Percentiles rank a stretch among this genome's conserved stretches.
These are phyloP conservation scores for Tribolium castaneum DNA, from an alignment of 1,140 invertebrate genomes.

Conservation along the genomic window DNA sequence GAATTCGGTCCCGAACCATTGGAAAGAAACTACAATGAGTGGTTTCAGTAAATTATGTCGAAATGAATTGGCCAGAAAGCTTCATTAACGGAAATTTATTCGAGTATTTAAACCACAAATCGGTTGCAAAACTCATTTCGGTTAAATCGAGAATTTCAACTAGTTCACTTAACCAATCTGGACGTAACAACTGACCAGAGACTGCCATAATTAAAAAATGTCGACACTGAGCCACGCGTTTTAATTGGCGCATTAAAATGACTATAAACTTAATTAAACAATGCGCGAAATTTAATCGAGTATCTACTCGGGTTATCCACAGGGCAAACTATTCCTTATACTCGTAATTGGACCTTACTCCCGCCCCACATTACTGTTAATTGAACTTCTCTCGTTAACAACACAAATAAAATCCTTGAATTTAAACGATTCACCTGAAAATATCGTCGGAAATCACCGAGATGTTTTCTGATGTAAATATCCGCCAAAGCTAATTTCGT, in stretches of 20 bases:
- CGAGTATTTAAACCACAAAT: conserved; percentile 6
- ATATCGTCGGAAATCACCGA: neutral
- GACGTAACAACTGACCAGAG: neutral
- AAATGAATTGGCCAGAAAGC: neutral
- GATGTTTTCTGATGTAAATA: neutral
- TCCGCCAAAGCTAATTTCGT: neutral
- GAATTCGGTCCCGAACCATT: no score
- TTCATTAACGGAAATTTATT: conserved; percentile 14
- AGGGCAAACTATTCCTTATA: conserved; percentile 15
- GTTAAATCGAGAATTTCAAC: neutral
- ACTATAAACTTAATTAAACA: conserved; percentile 33
- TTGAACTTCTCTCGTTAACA: no score
- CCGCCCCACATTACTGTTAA: neutral
- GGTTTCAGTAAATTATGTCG: neutral
- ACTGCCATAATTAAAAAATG: neutral
- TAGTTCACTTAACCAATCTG: neutral
- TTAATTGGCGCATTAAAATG: conserved; percentile 23
- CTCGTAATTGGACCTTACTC: neutral
- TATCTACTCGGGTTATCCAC: neutral
- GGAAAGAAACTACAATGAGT: neutral
- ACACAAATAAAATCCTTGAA: neutral
- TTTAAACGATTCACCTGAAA: neutral
- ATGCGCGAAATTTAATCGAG: conserved; percentile 23
- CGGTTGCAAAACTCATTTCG: conserved; percentile 1
- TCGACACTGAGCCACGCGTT: neutral